A percentile compares a stretch with the other conserved stretches of the same genome.
Evolutionary conservation across 1,140 invertebrate genomes (phyloP).

Genomic region (Hypothenemus hampei): DNA sequence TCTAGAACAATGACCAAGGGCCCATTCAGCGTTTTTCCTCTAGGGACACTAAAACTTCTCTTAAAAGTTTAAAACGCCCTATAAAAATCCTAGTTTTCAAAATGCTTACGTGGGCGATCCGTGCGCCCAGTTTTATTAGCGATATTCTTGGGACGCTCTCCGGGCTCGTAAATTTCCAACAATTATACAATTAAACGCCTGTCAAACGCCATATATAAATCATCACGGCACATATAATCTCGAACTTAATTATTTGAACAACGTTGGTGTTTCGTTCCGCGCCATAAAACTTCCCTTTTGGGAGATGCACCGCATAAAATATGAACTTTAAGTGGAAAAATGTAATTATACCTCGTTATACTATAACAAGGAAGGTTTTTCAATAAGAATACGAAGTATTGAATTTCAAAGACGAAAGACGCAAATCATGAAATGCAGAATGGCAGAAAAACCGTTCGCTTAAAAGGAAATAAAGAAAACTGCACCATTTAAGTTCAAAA

Average conservation of each 20-base stretch:
- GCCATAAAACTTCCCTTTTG: constrained; percentile 39
- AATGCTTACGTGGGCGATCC: constrained; percentile 14
- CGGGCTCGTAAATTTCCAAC: constrained; percentile 8
- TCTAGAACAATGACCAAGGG: constrained; percentile 1
- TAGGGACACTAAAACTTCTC: constrained; percentile 3
- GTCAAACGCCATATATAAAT: constrained; percentile 19
- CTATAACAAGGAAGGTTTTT: too few species aligned
- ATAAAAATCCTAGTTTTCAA: constrained; percentile 12
- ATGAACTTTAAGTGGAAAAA: too few species aligned
- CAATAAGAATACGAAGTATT: too few species aligned
- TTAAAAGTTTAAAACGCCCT: constrained; percentile 12
- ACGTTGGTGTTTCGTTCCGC: constrained; percentile 33
- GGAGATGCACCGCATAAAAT: constrained; percentile 39
- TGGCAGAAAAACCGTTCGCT: constrained; percentile 1
- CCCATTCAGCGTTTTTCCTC: background rate
- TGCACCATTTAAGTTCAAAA: background rate
- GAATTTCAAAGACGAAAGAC: too few species aligned
- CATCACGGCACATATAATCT: constrained; percentile 29
- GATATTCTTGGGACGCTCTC: constrained; percentile 7
- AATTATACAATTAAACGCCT: constrained; percentile 20
- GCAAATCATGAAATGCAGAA: too few species aligned
- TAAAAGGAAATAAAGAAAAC: background rate
- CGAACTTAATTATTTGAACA: constrained; percentile 40
- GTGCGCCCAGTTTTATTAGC: constrained; percentile 14
- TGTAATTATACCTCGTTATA: too few species aligned